Evolutionary conservation across 2,888 invertebrate genomes (phyloP), one percentile per base, ranked within the genome.

Genomic region (Anthophora plumipes): DNA sequence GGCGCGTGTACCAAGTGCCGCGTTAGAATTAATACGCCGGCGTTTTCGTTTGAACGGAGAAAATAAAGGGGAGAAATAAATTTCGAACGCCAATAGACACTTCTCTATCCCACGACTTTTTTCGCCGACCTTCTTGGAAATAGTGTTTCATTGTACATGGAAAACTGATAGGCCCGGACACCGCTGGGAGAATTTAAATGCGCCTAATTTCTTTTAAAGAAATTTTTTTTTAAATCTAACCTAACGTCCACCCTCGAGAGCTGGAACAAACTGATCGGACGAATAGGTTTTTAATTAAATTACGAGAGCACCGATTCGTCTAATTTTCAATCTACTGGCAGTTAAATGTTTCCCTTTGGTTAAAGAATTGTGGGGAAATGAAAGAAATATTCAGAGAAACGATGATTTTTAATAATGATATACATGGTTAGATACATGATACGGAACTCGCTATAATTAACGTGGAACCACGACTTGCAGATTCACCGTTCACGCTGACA

Each of bases 21-120:
- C 55, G 75, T 61, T 70, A 57, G 67, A 75, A 81, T 81, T 80
- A 81, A 81, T 80, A 74, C 48, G 43, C 80, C 66, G 60, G 59
- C 80, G 39, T 64, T 73, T 31, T 48, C 37, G 72, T 63, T 78
- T 46, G 14, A 68, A 37, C 20, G 31, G 63, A 31, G 59, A 46
- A 48, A 59, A 63, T 64, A 52, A 63, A 67, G 20, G 48, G 9
- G 79, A 25, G 43, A n/a, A 66, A 78, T 71, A 54, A 71, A 80
- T 80, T 78, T 48, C 37, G 22, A 48, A 50, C 63, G 31, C 1
- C 60, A 9, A 50, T 43, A 46, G 52, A 31, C 1, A 1, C 31
- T 31, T 20, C 59, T 50, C 20, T 22, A n/a, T 37, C 0, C n/a
- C 48, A 20, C 39, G 20, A 22, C 14, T 2, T 52, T 52, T 41